Base-by-base conservation (phyloP, 1,140 invertebrate genomes). In the Nasonia vitripennis region DNA sequence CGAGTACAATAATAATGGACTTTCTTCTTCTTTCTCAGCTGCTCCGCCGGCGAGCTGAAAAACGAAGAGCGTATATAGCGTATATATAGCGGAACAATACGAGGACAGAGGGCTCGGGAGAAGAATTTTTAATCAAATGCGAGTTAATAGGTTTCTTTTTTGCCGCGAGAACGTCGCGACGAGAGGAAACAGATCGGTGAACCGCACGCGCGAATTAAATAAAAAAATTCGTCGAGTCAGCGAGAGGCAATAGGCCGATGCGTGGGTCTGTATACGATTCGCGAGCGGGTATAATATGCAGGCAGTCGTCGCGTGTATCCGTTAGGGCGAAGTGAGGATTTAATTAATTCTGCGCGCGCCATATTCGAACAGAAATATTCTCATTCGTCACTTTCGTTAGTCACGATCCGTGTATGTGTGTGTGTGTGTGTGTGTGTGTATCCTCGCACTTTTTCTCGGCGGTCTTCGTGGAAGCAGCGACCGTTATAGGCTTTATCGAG, bases 401-500 rank as follows among this genome's bases (percentile, higher is more conserved):
- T 84, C 77, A 84, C 68, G 83, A 79, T 83, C 5, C 78, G 45
- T 2, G 77, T 34, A 2, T 7, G 27, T 27, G 27, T 27, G 27
- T 27, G 27, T 27, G 27, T 27, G 27, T 27, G 27, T 27, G 27
- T 27, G 41, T 34, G 41, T 45, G 7, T 45, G 7, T 45, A 45
- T 71, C 27, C 41, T 70, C 41, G 62, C 51, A 23, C 10, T 78
- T 77, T 83, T 67, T 83, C 27, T 55, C 37, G n/a, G 2, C 27
- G 68, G 68, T 73, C 67, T 78, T 79, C 51, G 27, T 67, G 83
- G 31, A n/a, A 68, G 41, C 67, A 75, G 20, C 27, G 2, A 81
- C 81, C 86, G 82, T 84, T 86, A 68, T 27, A 81, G 75, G 62
- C 31, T 85, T 82, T 85, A 87, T 85, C 67, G 86, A 34, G 80